Percentiles rank a stretch among this genome's conserved stretches.
phyloP scores from a whole-genome alignment of 1,140 invertebrate species.

The Idris sp. region DNA sequence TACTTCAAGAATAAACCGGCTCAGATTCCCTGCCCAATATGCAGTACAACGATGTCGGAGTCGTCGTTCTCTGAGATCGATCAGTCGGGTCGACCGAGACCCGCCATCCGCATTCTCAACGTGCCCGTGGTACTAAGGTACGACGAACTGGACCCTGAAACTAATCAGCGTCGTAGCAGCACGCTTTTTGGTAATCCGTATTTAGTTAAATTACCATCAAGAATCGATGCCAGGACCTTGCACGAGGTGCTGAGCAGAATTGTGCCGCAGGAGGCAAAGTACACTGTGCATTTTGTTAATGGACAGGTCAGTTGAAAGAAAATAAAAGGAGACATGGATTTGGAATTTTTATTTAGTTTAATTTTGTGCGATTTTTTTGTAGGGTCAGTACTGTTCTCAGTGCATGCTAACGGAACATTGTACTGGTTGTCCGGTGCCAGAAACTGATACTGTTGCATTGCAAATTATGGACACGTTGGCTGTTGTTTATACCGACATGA shows the following conservation, averaged over 20 bases:
- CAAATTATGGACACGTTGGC: conserved; percentile 81
- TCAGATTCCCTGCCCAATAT: conserved; percentile 69
- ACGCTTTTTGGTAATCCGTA: conserved; percentile 81
- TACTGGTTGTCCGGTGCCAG: conserved; percentile 81
- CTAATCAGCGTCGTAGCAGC: conserved; percentile 75
- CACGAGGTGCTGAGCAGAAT: conserved; percentile 78
- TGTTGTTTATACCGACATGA: conserved; percentile 76
- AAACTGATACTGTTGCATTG: conserved; percentile 77
- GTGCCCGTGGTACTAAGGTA: conserved; percentile 80
- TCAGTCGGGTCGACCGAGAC: conserved; percentile 69
- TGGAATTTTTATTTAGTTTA: conserved; percentile 22
- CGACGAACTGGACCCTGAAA: conserved; percentile 79
- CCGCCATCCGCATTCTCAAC: conserved; percentile 78
- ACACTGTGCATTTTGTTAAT: conserved; percentile 78
- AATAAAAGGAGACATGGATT: too few relatives aligned
- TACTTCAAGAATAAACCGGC: conserved; percentile 73
- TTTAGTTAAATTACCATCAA: conserved; percentile 80
- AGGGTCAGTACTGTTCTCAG: conserved; percentile 83
- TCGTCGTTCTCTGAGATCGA: conserved; percentile 72
- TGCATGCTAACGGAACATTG: conserved; percentile 82
- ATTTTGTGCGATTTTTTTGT: too few relatives aligned
- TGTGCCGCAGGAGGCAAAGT: conserved; percentile 77
- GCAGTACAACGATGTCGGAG: conserved; percentile 63
- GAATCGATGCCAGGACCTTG: conserved; percentile 78
- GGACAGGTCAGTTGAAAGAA: conserved; percentile 75